Conservation (phyloP, 2,797 vertebrate genomes). For the Cossypha niveicapilla region DNA sequence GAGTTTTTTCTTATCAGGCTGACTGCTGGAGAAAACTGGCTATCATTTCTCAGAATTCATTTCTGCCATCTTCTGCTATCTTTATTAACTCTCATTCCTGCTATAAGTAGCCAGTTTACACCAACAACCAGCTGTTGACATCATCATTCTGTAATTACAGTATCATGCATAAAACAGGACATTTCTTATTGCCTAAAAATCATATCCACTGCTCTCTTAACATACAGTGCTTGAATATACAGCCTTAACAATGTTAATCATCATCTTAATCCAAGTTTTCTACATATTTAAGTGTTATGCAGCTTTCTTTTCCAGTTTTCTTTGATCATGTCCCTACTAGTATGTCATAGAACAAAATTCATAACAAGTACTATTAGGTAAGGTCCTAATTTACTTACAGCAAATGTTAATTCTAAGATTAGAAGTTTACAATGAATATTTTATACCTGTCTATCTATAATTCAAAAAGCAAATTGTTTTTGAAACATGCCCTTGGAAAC, state of each 20-base stretch:
- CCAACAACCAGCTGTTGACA: slow-evolving; percentile 84
- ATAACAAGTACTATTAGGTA: slow-evolving; percentile 61
- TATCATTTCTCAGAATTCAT: slow-evolving; percentile 82
- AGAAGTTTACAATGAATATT: slow-evolving; percentile 75
- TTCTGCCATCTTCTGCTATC: slow-evolving; percentile 74
- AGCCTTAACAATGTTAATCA: slow-evolving; percentile 85
- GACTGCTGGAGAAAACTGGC: slow-evolving; percentile 84
- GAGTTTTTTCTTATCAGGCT: slow-evolving; percentile 78
- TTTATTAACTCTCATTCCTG: slow-evolving; percentile 75
- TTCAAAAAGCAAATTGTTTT: slow-evolving; percentile 59
- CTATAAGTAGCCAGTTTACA: slow-evolving; percentile 81
- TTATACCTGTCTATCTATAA: slow-evolving; percentile 71
- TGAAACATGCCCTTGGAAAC: slow-evolving; percentile 63
- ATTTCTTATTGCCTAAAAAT: slow-evolving; percentile 83
- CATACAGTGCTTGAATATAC: slow-evolving; percentile 95
- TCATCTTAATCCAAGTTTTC: slow-evolving; percentile 81
- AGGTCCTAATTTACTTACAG: slow-evolving; percentile 63
- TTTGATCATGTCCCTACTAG: slow-evolving; percentile 56
- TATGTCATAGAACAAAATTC: slow-evolving; percentile 60
- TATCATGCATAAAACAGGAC: slow-evolving; percentile 79
- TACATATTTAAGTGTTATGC: slow-evolving; percentile 74
- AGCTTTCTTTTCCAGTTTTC: slow-evolving; percentile 39
- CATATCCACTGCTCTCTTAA: slow-evolving; percentile 81
- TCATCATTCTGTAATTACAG: slow-evolving; percentile 76
- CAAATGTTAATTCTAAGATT: slow-evolving; percentile 64